phyloP scores from a whole-genome alignment of 2,888 invertebrate species.

The Pantelozetes paolii region DNA sequence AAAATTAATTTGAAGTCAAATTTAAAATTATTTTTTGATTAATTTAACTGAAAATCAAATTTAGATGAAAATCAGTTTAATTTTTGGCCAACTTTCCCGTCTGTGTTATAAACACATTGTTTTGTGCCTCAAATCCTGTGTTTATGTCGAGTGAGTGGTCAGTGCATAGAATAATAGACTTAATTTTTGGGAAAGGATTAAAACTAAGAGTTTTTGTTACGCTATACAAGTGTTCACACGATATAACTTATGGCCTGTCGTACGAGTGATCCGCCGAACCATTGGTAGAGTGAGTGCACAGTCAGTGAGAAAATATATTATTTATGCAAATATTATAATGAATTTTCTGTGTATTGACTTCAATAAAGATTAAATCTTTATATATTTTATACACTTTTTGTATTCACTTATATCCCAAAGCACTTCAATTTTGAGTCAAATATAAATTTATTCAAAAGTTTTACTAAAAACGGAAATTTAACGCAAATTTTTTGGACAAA shows the following conservation, averaged over 20 bases:
- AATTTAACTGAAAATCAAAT: too few species aligned
- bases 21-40: too few species aligned
- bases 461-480: constrained; percentile 15
- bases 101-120: too few species aligned
- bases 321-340: constrained; percentile 22
- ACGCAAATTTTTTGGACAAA: background rate
- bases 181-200: too few species aligned
- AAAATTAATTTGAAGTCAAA: too few species aligned
- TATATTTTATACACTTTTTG: background rate
- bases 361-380: constrained; percentile 27
- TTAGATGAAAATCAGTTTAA: too few species aligned
- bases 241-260: background rate
- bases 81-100: too few species aligned
- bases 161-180: too few species aligned
- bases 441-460: constrained; percentile 10
- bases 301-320: background rate
- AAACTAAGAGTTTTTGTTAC: too few species aligned
- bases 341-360: constrained; percentile 20
- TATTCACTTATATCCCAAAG: constrained; percentile 27
- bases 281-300: background rate
- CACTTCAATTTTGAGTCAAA: background rate
- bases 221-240: background rate
- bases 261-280: background rate
- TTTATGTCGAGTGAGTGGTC: too few species aligned
- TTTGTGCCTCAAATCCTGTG: too few species aligned